Base-by-base conservation (phyloP, 2,888 invertebrate species). In the Sericinus montela region DNA sequence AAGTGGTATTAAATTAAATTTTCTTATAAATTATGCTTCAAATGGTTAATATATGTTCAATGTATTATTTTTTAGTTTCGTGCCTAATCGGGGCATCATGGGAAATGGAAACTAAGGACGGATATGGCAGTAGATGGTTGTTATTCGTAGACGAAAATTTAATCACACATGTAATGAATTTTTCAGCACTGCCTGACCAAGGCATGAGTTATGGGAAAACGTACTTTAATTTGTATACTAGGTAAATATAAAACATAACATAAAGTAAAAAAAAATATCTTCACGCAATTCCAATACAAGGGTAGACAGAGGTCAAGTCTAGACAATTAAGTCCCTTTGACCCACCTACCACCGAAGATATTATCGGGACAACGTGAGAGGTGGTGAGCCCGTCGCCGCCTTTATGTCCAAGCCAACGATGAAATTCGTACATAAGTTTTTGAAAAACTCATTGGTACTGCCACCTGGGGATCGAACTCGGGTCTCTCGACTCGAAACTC, bases 171-270 rank as follows among this genome's bases (percentile, higher is more conserved):
- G 56, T 72, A 1, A 62, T 85, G 66, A 85, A 89, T 62, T 82
- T 82, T 54, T 78, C 87, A 1, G 57, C 63, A 4, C 53, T 77
- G 40, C 75, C 83, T 15, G 52, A 62, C n/a, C 62, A 69, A 29
- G 71, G 73, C 1, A 63, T 81, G 48, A 49, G 67, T 35, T 71
- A 69, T 40, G 82, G 83, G 11, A 74, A 81, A 38, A 76, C 86
- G n/a, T 78, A 77, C 53, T 91, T 86, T 60, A 76, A 81, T 54
- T 74, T 90, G 45, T 85, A 82, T 51, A 86, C 87, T 41, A 81
- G 86, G 87, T 84, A 71, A 52, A 41, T 14, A 15, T 10, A 29
- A 6, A 6, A 23, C 4, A 23, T n/a, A n/a, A n/a, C n/a, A n/a
- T n/a, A n/a, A n/a, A n/a, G n/a, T n/a, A n/a, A n/a, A n/a, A n/a